phyloP scores from a whole-genome alignment of 2,888 invertebrate species.

The Drosophila koepferae region DNA sequence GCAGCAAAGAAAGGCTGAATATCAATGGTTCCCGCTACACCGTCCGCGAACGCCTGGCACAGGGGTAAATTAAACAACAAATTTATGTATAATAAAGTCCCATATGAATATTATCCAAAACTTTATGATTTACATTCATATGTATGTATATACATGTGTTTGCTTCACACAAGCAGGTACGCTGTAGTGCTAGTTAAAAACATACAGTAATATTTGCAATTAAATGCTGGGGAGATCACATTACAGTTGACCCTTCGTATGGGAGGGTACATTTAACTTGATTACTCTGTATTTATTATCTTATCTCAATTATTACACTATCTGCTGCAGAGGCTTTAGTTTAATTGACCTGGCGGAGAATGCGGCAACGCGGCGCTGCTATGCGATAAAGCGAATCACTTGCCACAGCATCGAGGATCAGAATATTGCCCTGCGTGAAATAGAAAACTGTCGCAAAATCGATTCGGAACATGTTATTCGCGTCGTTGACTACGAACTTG shows the following conservation, averaged over 20 bases:
- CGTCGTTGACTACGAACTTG: constrained; percentile 89
- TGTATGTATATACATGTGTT: neutral
- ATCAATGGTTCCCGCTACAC: constrained; percentile 90
- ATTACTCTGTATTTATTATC: constrained; percentile 30
- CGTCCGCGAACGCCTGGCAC: constrained; percentile 90
- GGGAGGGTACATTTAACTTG: neutral
- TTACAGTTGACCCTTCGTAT: neutral
- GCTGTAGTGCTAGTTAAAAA: neutral
- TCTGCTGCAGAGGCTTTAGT: constrained; percentile 90
- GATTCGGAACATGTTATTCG: constrained; percentile 91
- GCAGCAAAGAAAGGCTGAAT: constrained; percentile 89
- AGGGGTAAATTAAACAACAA: constrained; percentile 86
- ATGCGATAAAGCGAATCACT: constrained; percentile 92
- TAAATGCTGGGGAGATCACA: neutral
- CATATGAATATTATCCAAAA: neutral
- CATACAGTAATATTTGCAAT: neutral
- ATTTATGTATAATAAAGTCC: constrained; percentile 13
- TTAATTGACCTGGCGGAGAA: constrained; percentile 92
- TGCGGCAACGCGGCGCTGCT: constrained; percentile 87
- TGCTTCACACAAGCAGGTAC: neutral
- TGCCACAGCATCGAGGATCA: constrained; percentile 93
- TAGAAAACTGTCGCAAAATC: constrained; percentile 89
- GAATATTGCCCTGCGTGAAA: constrained; percentile 89
- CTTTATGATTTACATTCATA: neutral
- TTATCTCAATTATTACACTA: constrained; percentile 33